Evolutionary conservation across 2,888 invertebrate species (phyloP).

Genomic region (Brachynemurus nebulosus): DNA sequence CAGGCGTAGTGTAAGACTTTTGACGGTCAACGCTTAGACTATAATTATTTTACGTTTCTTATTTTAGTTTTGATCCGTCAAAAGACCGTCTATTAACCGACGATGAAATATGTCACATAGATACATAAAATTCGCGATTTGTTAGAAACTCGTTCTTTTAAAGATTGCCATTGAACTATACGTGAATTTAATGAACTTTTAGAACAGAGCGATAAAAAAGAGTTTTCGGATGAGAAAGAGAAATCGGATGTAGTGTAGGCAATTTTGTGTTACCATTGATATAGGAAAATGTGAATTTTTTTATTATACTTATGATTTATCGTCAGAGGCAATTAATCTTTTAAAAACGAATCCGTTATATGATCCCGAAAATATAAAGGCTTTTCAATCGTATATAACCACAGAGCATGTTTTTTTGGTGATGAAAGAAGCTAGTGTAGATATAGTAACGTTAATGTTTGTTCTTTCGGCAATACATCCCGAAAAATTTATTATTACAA

Average conservation of each 20-base stretch:
- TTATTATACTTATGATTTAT: slow-evolving; percentile 87
- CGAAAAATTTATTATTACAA: slow-evolving; percentile 63
- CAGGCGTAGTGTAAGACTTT: too few relatives aligned
- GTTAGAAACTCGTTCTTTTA: slow-evolving; percentile 80
- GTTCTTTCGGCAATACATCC: slow-evolving; percentile 92
- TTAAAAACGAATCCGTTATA: slow-evolving; percentile 58
- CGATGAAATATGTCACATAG: slow-evolving; percentile 46
- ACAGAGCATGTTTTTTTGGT: slow-evolving; percentile 47
- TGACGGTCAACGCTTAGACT: too few relatives aligned
- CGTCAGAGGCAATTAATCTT: slow-evolving; percentile 77
- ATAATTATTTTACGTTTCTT: too few relatives aligned
- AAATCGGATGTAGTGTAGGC: slow-evolving; percentile 93
- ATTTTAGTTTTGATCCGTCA: neutral
- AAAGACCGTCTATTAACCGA: slow-evolving; percentile 28
- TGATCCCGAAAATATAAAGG: slow-evolving; percentile 47
- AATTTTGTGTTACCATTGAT: slow-evolving; percentile 89
- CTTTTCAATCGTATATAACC: slow-evolving; percentile 79
- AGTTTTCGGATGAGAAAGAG: slow-evolving; percentile 53
- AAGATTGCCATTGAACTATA: slow-evolving; percentile 93
- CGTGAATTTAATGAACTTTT: slow-evolving; percentile 81
- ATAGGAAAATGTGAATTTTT: slow-evolving; percentile 58
- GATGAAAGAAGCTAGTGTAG: slow-evolving; percentile 39
- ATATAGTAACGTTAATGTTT: slow-evolving; percentile 84
- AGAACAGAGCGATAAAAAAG: slow-evolving; percentile 34
- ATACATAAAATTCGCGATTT: slow-evolving; percentile 51